Percentiles rank a stretch among this genome's conserved stretches.
Conservation (phyloP, 2,888 invertebrate species). For the Rhopalosiphum nymphaeae region DNA sequence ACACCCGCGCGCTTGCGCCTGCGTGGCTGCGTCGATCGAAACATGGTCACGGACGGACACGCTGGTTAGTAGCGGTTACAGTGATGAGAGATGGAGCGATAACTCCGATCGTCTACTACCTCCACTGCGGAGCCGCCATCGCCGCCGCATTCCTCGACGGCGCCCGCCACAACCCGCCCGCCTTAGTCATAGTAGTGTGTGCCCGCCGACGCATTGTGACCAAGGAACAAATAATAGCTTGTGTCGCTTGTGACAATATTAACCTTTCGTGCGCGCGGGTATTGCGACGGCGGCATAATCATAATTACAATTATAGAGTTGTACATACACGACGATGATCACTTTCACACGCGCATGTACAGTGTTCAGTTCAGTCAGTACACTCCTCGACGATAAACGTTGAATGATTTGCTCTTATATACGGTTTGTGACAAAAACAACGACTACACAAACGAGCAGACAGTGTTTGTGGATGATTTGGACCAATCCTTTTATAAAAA, state of each 20-base stretch:
- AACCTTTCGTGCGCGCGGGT: background rate
- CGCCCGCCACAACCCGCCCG: background rate
- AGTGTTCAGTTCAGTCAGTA: background rate
- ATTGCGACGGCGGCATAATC: background rate
- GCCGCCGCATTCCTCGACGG: conserved; percentile 36
- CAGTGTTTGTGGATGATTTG: background rate
- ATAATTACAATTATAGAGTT: background rate
- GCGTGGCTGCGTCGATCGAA: background rate
- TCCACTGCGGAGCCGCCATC: background rate
- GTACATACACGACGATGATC: background rate
- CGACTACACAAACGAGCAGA: background rate
- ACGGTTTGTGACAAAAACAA: background rate
- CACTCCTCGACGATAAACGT: background rate
- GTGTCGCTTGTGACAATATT: background rate
- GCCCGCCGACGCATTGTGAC: background rate
- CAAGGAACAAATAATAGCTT: background rate
- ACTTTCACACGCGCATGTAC: background rate
- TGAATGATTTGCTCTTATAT: background rate
- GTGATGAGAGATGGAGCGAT: background rate
- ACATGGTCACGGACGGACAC: background rate
- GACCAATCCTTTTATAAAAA: background rate
- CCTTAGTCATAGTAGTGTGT: background rate
- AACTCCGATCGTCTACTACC: background rate
- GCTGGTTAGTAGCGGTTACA: background rate
- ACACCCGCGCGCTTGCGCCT: background rate